These are phyloP conservation scores for Lithosia quadra DNA, from an alignment of 2,888 invertebrate species.

Conservation along the genomic window DNA sequence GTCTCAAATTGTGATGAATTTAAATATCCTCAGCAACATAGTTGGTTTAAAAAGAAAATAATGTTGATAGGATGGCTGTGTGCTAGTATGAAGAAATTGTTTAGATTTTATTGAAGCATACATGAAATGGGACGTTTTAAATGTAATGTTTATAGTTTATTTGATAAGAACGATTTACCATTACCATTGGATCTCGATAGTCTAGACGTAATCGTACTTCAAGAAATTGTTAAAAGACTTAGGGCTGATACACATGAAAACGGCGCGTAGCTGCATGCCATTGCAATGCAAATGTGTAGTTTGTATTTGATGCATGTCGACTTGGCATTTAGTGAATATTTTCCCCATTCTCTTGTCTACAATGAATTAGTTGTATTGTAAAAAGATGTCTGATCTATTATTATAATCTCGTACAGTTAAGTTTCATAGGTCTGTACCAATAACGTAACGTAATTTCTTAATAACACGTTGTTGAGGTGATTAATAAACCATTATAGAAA, in stretches of 20 bases:
- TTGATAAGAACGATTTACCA: background rate
- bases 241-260: background rate
- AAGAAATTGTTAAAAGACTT: background rate
- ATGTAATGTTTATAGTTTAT: conserved; percentile 1
- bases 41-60: background rate
- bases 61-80: background rate
- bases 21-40: background rate
- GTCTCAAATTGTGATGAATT: background rate
- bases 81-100: background rate
- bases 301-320: background rate
- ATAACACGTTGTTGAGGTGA: background rate
- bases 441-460: background rate
- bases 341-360: background rate
- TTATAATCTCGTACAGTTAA: background rate
- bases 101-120: background rate
- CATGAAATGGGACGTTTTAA: background rate
- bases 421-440: background rate
- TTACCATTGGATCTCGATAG: background rate
- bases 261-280: background rate
- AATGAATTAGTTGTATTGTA: no score
- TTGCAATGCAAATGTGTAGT: background rate
- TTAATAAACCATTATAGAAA: background rate
- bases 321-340: background rate
- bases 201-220: background rate
- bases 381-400: background rate